These are phyloP conservation scores for Drosophila murphyi DNA, from an alignment of 1,140 invertebrate genomes.

Conservation along the genomic window DNA sequence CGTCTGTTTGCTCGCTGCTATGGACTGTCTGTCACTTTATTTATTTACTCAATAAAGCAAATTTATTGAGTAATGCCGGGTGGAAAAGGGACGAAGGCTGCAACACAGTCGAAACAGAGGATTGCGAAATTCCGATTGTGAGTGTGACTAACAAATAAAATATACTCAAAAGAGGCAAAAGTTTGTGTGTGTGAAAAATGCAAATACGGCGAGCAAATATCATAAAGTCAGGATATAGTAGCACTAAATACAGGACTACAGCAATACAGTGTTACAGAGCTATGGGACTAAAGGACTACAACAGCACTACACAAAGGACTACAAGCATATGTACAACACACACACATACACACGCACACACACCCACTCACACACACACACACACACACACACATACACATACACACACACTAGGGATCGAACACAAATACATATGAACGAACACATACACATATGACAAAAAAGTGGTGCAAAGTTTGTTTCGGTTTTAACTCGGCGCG, in stretches of 20 bases:
- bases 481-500: conserved; percentile 84
- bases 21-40: conserved; percentile 70
- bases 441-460: conserved; percentile 41
- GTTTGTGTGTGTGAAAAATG: conserved; percentile 55
- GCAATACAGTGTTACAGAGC: background rate
- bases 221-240: conserved; percentile 72
- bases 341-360: conserved; percentile 2
- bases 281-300: conserved; percentile 11
- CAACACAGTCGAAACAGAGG: conserved; percentile 1
- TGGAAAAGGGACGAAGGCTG: background rate
- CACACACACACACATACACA: conserved; percentile 11
- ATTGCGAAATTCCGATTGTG: conserved; percentile 23
- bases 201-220: conserved; percentile 77
- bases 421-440: conserved; percentile 27
- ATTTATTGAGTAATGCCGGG: conserved; percentile 76
- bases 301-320: background rate
- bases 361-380: conserved; percentile 28
- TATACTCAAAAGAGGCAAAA: background rate
- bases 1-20: conserved; percentile 54
- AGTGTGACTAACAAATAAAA: conserved; percentile 1
- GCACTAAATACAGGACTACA: conserved; percentile 59
- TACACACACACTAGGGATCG: conserved; percentile 12
- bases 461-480: conserved; percentile 83
- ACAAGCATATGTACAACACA: conserved; percentile 13
- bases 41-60: conserved; percentile 82